Base-by-base conservation (phyloP, 1,140 invertebrate genomes). In the Drosophila bipectinata region DNA sequence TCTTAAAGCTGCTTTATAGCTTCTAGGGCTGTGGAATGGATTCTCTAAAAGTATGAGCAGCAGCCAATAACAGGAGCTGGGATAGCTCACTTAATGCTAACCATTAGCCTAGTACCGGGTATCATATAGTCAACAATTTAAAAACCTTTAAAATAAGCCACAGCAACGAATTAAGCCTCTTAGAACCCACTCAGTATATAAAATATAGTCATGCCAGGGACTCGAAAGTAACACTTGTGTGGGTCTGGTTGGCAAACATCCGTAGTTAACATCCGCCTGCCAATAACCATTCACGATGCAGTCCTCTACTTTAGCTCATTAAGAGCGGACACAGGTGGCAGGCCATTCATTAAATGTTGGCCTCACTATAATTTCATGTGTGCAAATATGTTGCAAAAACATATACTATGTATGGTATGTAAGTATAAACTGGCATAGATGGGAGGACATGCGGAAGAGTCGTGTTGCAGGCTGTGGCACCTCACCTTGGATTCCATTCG, bases 291-390 rank as follows among this genome's bases (percentile, higher is more conserved):
- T 49, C 45, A 49, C 37, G 60, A 47, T 51, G 63, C 32, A 48
- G 18, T 56, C 32, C 64, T 14, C 66, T 41, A 30, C 34, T 48
- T 39, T 39, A 49, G 66, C 63, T 69, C 66, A 69, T 69, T 69
- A 69, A 49, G 45, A 57, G 41, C 30, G 15, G 41, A 53, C 56
- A 48, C 63, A 58, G 37, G 52, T 30, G 63, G 54, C 21, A 64
- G 69, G 55, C 72, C 78, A 85, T 85, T 87, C 84, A 85, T 87
- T 85, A 87, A 85, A 87, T 75, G 82, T 62, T 72, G 48, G 69
- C 47, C 62, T 72, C 71, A 58, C 77, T 75, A 81, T 72, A 82
- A 78, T 79, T 79, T 72, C 74, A 75, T 78, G 74, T 82, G 60
- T 41, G 82, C 69, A 85, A 85, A 85, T 79, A 85, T 85, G 77